phyloP scores from a whole-genome alignment of 1,140 invertebrate genomes.

The Drosophila biarmipes region DNA sequence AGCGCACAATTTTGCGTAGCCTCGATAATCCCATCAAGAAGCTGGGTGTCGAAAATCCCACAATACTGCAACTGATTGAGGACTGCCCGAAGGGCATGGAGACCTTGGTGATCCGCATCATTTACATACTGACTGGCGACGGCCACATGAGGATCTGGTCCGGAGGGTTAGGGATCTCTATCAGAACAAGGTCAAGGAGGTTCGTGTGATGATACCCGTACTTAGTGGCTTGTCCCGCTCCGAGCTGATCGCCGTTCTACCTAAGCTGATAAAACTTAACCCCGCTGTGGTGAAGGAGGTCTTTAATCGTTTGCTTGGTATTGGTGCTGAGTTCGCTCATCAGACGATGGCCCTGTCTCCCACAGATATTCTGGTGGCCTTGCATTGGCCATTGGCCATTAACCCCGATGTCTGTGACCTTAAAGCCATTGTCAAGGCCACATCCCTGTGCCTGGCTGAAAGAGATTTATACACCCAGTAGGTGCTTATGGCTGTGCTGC shows the following conservation, averaged over 20 bases:
- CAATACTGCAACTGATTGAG: slow-evolving; percentile 93
- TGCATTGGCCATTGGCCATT: slow-evolving; percentile 97
- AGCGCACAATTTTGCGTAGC: slow-evolving; percentile 93
- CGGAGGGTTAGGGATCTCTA: slow-evolving; percentile 95
- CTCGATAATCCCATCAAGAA: slow-evolving; percentile 92
- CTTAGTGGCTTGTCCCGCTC: slow-evolving; percentile 96
- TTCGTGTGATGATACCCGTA: slow-evolving; percentile 98
- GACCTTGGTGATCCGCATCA: slow-evolving; percentile 94
- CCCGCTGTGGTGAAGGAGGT: slow-evolving; percentile 98
- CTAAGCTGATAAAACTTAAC: slow-evolving; percentile 98
- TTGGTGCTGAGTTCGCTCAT: slow-evolving; percentile 84
- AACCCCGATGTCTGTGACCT: slow-evolving; percentile 95
- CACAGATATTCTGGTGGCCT: slow-evolving; percentile 95
- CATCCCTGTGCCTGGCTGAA: slow-evolving; percentile 96
- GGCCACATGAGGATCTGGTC: slow-evolving; percentile 90
- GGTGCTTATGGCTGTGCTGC: slow-evolving; percentile 94
- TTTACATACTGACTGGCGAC: slow-evolving; percentile 86
- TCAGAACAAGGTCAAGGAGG: slow-evolving; percentile 96
- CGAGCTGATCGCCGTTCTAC: slow-evolving; percentile 95
- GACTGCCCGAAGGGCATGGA: slow-evolving; percentile 98
- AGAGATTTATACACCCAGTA: slow-evolving; percentile 94
- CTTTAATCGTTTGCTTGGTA: slow-evolving; percentile 92
- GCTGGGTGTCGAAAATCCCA: slow-evolving; percentile 89
- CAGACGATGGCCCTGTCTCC: slow-evolving; percentile 88
- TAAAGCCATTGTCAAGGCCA: slow-evolving; percentile 98